Conservation (phyloP, 2,888 invertebrate species). For the Rutpela maculata region DNA sequence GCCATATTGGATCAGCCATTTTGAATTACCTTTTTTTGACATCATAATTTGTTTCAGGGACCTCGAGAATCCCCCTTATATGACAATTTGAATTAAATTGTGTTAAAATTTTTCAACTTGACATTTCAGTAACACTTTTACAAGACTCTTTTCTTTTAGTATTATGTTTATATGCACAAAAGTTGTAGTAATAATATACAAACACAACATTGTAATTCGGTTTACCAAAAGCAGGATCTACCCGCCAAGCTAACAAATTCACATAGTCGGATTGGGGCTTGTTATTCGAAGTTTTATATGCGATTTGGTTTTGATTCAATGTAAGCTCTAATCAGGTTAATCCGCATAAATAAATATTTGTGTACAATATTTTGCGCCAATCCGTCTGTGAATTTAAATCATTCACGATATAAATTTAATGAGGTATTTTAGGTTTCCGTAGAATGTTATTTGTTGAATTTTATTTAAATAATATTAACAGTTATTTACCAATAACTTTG, state of each 20-base stretch:
- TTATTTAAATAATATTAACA: no score
- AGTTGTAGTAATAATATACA: neutral
- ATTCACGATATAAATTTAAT: neutral
- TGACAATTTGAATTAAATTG: no score
- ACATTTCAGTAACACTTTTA: no score
- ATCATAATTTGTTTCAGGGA: no score
- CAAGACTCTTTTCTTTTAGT: neutral
- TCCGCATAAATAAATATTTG: conserved; percentile 3
- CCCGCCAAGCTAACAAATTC: neutral
- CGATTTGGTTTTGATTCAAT: neutral
- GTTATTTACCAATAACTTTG: no score
- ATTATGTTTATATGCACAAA: neutral
- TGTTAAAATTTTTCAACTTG: no score
- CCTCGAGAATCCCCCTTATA: no score
- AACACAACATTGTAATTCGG: neutral
- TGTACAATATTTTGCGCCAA: neutral
- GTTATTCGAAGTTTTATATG: neutral
- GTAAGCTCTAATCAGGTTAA: neutral
- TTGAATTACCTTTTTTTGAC: no score
- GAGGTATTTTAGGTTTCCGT: no score
- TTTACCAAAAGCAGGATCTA: neutral
- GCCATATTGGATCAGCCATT: no score
- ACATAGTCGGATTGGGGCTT: neutral
- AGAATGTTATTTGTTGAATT: no score
- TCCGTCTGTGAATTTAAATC: neutral